These are phyloP conservation scores for Scalopus aquaticus DNA, from an alignment of 2,113 vertebrate species.

Conservation along the genomic window DNA sequence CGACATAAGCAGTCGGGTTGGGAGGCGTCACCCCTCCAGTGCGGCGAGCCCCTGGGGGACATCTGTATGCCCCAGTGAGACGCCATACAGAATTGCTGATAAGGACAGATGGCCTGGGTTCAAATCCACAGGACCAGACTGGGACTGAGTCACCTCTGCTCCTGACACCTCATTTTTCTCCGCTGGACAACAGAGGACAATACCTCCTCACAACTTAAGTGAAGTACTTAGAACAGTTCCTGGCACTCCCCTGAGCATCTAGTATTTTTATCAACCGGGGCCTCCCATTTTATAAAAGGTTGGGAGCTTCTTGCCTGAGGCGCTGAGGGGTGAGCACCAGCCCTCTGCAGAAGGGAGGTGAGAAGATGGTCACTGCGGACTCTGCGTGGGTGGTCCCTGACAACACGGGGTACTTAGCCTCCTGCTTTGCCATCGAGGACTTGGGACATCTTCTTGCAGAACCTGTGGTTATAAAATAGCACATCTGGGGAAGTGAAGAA, in stretches of 20 bases:
- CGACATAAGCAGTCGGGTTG: too few relatives aligned
- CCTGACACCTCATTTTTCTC: neutral
- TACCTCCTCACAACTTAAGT: rapidly evolving
- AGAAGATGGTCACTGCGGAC: neutral
- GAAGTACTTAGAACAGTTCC: too few relatives aligned
- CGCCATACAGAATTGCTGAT: neutral
- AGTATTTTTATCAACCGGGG: neutral
- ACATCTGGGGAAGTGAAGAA: neutral
- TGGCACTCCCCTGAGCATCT: rapidly evolving
- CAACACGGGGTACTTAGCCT: neutral
- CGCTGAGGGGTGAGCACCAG: neutral
- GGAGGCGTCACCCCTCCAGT: neutral
- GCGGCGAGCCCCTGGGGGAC: neutral
- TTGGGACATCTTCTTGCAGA: neutral
- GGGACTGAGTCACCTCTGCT: too few relatives aligned
- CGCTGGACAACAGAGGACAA: neutral
- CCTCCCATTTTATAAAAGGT: neutral
- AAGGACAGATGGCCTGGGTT: neutral
- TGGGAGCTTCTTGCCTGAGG: neutral
- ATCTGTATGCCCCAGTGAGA: neutral
- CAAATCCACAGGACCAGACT: neutral
- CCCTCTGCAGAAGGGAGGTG: neutral
- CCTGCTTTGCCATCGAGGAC: neutral
- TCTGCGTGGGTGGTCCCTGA: neutral
- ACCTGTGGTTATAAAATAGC: neutral